phyloP scores from a whole-genome alignment of 2,113 vertebrate species.

The Anguilla japonica region DNA sequence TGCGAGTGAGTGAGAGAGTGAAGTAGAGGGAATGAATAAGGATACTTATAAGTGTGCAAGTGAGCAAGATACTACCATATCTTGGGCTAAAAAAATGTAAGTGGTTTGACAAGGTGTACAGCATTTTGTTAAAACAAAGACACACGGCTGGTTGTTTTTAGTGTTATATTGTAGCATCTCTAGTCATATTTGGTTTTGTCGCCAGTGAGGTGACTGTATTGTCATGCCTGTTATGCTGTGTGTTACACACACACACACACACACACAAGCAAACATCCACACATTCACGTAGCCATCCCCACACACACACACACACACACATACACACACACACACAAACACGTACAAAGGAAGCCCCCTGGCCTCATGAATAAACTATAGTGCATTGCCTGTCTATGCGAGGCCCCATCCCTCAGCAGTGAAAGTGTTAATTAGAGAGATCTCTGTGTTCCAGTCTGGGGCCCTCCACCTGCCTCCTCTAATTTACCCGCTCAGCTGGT shows the following conservation, averaged over 20 bases:
- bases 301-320: not conserved
- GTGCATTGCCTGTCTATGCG: conserved; percentile 11
- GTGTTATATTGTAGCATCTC: too few relatives aligned
- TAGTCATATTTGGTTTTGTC: too few relatives aligned
- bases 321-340: conserved; percentile 5
- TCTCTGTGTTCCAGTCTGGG: not conserved
- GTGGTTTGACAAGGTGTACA: too few relatives aligned
- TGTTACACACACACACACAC: not conserved
- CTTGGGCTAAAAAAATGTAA: too few relatives aligned
- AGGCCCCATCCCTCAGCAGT: conserved; percentile 17
- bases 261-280: not conserved
- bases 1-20: too few relatives aligned
- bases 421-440: conserved; percentile 29
- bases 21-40: too few relatives aligned
- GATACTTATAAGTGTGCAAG: too few relatives aligned
- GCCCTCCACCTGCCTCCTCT: conserved; percentile 29
- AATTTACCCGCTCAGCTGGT: conserved; percentile 17
- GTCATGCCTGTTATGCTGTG: too few relatives aligned
- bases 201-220: too few relatives aligned
- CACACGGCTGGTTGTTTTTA: too few relatives aligned
- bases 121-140: too few relatives aligned
- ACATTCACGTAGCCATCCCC: not conserved
- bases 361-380: conserved; percentile 30
- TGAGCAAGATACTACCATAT: too few relatives aligned
- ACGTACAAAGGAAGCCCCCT: not conserved